A percentile compares a stretch with the other conserved stretches of the same genome.
Conservation (phyloP, 1,140 invertebrate species). For the Euwallacea fornicatus region DNA sequence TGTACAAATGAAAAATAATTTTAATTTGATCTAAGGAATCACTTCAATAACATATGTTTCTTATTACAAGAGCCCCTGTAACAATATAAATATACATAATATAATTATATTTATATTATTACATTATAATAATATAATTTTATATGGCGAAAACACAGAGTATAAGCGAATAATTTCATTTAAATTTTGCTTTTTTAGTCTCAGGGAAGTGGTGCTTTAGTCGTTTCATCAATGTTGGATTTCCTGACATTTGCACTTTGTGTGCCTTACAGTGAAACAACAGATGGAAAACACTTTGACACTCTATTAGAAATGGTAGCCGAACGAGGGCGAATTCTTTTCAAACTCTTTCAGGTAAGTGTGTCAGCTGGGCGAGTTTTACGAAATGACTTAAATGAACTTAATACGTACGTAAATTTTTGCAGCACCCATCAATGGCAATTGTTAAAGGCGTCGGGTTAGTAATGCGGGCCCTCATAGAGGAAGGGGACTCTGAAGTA, state of each 20-base stretch:
- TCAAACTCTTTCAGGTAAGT: slow-evolving; percentile 87
- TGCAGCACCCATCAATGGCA: slow-evolving; percentile 91
- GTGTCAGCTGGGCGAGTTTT: neutral
- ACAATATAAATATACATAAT: no score
- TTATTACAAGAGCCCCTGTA: no score
- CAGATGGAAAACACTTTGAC: slow-evolving; percentile 97
- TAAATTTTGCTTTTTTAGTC: slow-evolving; percentile 57
- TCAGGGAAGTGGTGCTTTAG: slow-evolving; percentile 76
- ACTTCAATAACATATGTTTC: no score
- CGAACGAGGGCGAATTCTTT: slow-evolving; percentile 84
- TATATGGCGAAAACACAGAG: no score
- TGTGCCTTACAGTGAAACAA: slow-evolving; percentile 98
- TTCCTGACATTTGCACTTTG: slow-evolving; percentile 98
- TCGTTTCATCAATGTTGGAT: slow-evolving; percentile 94
- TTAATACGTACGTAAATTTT: slow-evolving; percentile 6
- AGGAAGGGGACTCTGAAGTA: slow-evolving; percentile 90
- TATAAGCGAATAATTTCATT: no score
- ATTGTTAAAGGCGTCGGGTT: slow-evolving; percentile 98
- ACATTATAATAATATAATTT: no score
- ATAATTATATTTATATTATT: no score
- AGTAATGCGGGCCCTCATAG: slow-evolving; percentile 96
- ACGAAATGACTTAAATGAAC: neutral
- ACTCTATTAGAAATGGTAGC: slow-evolving; percentile 92
- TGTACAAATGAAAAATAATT: no score
- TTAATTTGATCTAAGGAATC: no score